These are phyloP conservation scores for Lacerta bilineata DNA, from an alignment of 2,797 vertebrate genomes.

Conservation along the genomic window DNA sequence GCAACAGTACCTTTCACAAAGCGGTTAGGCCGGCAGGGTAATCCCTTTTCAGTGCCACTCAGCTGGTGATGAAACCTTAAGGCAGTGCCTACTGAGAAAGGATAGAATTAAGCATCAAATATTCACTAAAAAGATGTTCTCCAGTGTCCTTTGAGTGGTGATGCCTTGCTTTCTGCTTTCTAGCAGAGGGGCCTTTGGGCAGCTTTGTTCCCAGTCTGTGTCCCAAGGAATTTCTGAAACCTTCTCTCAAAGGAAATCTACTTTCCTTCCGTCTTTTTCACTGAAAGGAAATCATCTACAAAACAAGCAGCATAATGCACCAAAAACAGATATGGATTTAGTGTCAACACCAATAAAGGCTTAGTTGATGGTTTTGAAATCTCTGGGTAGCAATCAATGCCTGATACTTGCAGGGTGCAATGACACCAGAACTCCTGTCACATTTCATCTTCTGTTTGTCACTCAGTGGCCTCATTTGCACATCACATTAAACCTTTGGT, in stretches of 20 bases:
- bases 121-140: conserved; percentile 7
- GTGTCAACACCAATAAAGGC: conserved; percentile 3
- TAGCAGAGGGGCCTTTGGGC: conserved; percentile 12
- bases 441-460: neutral
- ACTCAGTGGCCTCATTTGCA: neutral
- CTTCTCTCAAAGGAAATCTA: neutral
- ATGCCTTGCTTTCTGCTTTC: neutral
- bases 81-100: conserved; percentile 34
- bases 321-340: conserved; percentile 20
- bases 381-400: conserved; percentile 5
- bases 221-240: conserved; percentile 26
- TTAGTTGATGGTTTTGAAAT: neutral
- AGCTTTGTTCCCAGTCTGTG: neutral
- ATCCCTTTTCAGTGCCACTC: conserved; percentile 39
- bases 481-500: too few relatives aligned
- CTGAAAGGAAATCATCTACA: conserved; percentile 13
- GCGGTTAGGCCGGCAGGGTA: neutral
- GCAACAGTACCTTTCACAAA: neutral
- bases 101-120: conserved; percentile 42
- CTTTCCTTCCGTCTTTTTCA: conserved; percentile 22
- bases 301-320: neutral
- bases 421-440: neutral
- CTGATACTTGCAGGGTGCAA: neutral
- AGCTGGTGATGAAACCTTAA: conserved; percentile 13
- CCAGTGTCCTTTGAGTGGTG: neutral